Evolutionary conservation across 1,140 invertebrate genomes (phyloP).

Genomic region (Odontomachus brunneus): DNA sequence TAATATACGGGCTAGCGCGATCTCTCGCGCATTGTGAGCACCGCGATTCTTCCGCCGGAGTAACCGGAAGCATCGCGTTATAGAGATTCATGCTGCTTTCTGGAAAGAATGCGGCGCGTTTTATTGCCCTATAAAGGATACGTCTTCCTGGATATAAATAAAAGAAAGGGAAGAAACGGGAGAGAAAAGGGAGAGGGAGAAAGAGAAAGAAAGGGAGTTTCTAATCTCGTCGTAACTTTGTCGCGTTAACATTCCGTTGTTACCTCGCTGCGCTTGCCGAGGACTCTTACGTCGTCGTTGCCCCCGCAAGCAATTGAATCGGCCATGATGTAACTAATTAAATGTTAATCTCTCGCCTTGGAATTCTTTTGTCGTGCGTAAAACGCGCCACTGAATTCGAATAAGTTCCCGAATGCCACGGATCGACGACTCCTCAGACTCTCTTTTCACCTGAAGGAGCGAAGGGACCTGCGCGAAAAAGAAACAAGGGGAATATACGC

Average conservation of each 20-base stretch:
- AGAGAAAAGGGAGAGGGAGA: too few species aligned
- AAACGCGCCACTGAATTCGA: neutral
- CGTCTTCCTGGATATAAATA: constrained; percentile 6
- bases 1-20: constrained; percentile 42
- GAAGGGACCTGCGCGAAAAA: too few species aligned
- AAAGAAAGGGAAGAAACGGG: too few species aligned
- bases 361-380: neutral
- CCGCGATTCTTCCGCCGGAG: constrained; percentile 38
- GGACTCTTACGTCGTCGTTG: neutral
- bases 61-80: constrained; percentile 45
- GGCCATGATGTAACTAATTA: neutral
- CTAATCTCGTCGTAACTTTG: constrained; percentile 15
- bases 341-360: neutral
- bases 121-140: constrained; percentile 34
- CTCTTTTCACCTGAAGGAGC: neutral
- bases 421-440: neutral
- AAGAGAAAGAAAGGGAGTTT: neutral
- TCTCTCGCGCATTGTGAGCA: constrained; percentile 49
- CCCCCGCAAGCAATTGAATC: neutral
- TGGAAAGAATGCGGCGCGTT: constrained; percentile 8
- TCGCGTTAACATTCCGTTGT: neutral
- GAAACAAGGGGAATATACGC: neutral
- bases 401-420: neutral
- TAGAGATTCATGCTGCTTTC: constrained; percentile 50
- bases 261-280: neutral